A percentile compares a stretch with the other conserved stretches of the same genome.
Evolutionary conservation across 2,888 invertebrate species (phyloP).

Genomic region (Cephonodes hylas): DNA sequence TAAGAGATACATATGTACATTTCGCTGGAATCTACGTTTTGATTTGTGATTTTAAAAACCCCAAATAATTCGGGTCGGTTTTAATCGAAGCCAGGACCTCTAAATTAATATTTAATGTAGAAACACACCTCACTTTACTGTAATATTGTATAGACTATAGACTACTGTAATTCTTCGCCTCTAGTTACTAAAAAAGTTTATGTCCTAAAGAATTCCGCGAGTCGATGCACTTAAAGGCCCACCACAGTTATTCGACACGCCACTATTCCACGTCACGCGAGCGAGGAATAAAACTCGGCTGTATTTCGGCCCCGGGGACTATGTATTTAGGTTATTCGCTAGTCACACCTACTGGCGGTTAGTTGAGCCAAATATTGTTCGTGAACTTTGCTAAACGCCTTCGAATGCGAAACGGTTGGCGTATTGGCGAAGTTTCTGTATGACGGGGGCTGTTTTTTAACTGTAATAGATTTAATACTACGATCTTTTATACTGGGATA

Average conservation of each 20-base stretch:
- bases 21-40: too few species aligned
- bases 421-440: background rate
- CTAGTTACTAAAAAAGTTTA: too few species aligned
- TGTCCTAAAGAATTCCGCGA: too few species aligned
- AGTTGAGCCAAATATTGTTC: background rate
- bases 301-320: conserved; percentile 13
- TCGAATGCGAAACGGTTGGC: background rate
- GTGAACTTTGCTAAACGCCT: background rate
- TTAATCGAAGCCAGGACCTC: too few species aligned
- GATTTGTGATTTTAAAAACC: too few species aligned
- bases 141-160: too few species aligned
- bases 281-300: conserved; percentile 20
- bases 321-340: conserved; percentile 28
- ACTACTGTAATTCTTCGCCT: too few species aligned
- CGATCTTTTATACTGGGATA: too few species aligned
- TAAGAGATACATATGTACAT: too few species aligned
- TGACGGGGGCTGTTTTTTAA: background rate
- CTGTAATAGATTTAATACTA: too few species aligned
- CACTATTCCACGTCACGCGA: conserved; percentile 28
- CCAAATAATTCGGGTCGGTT: too few species aligned
- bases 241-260: conserved; percentile 37
- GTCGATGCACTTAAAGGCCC: conserved; percentile 28
- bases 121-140: background rate
- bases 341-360: background rate
- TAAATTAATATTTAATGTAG: too few species aligned